These are phyloP conservation scores for Dreissena rostriformis DNA, from an alignment of 1,140 invertebrate species.

Conservation along the genomic window DNA sequence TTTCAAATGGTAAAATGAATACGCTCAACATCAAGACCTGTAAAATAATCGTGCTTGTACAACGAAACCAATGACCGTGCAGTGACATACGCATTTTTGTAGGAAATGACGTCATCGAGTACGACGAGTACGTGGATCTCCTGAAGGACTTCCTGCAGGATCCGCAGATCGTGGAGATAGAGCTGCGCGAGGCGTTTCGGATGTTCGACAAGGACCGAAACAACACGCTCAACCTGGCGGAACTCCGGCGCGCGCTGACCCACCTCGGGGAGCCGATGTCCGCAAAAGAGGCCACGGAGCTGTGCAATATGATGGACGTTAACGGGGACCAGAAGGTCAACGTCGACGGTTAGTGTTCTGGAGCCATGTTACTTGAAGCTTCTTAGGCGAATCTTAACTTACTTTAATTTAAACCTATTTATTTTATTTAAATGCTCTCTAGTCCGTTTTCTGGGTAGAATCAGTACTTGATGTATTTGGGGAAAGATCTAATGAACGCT, in stretches of 20 bases:
- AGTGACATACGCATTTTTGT: not conserved
- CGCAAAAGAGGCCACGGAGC: slow-evolving; percentile 11
- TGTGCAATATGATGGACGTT: slow-evolving; percentile 36
- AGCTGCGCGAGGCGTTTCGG: slow-evolving; percentile 47
- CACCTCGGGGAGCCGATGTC: slow-evolving; percentile 35
- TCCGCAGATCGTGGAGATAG: slow-evolving; percentile 36
- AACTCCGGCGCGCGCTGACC: slow-evolving; percentile 25
- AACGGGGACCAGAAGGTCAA: slow-evolving; percentile 21
- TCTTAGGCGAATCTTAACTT: no score
- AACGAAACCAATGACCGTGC: no score
- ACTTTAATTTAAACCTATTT: no score
- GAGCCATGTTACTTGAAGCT: no score
- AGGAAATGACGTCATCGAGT: slow-evolving; percentile 3
- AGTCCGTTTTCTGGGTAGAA: no score
- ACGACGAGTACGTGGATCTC: slow-evolving; percentile 31
- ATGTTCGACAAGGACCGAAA: slow-evolving; percentile 50
- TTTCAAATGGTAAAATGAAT: no score
- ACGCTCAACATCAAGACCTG: no score
- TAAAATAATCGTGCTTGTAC: no score
- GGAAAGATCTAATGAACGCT: no score
- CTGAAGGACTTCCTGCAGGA: slow-evolving; percentile 16
- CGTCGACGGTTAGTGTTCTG: slow-evolving; percentile 30
- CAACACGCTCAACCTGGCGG: slow-evolving; percentile 26
- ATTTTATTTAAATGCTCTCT: no score
- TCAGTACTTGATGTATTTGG: no score